Evolutionary conservation across 2,888 invertebrate genomes (phyloP).

Genomic region (Euclidia mi): DNA sequence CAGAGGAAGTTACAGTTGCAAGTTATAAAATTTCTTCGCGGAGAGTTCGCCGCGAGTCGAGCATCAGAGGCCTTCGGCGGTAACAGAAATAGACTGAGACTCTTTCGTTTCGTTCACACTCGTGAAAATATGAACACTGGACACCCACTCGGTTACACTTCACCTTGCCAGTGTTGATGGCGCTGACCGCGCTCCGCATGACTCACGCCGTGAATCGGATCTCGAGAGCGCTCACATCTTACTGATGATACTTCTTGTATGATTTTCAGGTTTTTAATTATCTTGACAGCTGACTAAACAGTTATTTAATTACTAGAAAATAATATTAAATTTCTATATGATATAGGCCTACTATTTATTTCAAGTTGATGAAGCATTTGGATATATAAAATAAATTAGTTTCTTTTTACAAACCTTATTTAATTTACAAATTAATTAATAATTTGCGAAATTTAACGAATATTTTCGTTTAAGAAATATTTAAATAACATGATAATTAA

Average conservation of each 20-base stretch:
- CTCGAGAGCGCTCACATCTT: conserved; percentile 51
- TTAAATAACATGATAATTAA: no score
- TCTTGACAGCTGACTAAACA: conserved; percentile 27
- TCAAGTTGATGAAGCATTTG: no score
- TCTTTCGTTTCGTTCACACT: conserved; percentile 83
- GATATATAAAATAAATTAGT: no score
- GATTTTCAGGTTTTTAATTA: conserved; percentile 49
- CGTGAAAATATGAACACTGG: conserved; percentile 84
- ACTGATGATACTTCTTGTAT: conserved; percentile 60
- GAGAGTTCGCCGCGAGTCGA: conserved; percentile 63
- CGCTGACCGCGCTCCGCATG: conserved; percentile 79
- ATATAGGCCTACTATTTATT: no score
- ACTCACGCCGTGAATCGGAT: conserved; percentile 69
- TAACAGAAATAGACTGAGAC: conserved; percentile 85
- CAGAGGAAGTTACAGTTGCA: conserved; percentile 73
- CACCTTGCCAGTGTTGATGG: conserved; percentile 87
- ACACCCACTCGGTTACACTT: conserved; percentile 87
- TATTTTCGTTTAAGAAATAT: no score
- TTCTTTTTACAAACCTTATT: conserved; percentile 10
- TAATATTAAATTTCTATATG: no score
- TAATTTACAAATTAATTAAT: not conserved
- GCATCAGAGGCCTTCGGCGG: conserved; percentile 81
- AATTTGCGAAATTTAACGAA: no score
- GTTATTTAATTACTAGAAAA: no score
- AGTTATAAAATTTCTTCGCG: conserved; percentile 76